Evolutionary conservation across 1,140 invertebrate species (phyloP).

Genomic region (Macrostomum lignano): DNA sequence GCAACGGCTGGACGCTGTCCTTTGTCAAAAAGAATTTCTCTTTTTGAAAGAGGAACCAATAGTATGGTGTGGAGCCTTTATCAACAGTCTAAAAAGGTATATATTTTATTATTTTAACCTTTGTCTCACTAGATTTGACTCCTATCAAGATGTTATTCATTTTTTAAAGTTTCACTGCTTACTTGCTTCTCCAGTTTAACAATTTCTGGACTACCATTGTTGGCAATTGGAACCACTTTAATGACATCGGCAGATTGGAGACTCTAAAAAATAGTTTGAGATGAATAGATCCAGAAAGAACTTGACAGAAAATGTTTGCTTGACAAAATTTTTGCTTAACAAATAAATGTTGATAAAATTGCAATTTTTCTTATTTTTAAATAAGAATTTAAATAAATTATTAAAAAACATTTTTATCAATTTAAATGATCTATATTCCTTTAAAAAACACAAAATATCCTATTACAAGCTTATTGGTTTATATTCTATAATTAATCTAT

Average conservation of each 20-base stretch:
- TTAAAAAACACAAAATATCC: too few species aligned
- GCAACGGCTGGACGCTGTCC: slow-evolving; percentile 44
- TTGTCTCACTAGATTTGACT: slow-evolving; percentile 7
- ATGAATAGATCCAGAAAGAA: background rate
- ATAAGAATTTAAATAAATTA: too few species aligned
- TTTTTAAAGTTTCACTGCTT: too few species aligned
- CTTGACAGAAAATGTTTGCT: background rate
- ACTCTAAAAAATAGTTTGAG: slow-evolving; percentile 1
- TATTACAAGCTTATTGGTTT: too few species aligned
- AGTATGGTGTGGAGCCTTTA: slow-evolving; percentile 6
- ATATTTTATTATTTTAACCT: background rate
- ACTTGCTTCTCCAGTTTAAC: slow-evolving; percentile 40
- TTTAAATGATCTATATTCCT: too few species aligned
- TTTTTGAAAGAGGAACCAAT: slow-evolving; percentile 80
- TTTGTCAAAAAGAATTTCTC: slow-evolving; percentile 56
- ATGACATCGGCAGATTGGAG: slow-evolving; percentile 42
- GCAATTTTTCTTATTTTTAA: too few species aligned
- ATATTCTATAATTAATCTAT: too few species aligned
- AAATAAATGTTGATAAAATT: too few species aligned
- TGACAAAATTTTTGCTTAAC: too few species aligned
- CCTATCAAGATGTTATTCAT: too few species aligned
- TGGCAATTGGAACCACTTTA: slow-evolving; percentile 76
- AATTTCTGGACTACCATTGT: slow-evolving; percentile 82
- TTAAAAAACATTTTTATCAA: too few species aligned
- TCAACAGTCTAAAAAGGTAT: background rate